phyloP scores from a whole-genome alignment of 2,113 vertebrate genomes.

The Paedocypris sp. region DNA sequence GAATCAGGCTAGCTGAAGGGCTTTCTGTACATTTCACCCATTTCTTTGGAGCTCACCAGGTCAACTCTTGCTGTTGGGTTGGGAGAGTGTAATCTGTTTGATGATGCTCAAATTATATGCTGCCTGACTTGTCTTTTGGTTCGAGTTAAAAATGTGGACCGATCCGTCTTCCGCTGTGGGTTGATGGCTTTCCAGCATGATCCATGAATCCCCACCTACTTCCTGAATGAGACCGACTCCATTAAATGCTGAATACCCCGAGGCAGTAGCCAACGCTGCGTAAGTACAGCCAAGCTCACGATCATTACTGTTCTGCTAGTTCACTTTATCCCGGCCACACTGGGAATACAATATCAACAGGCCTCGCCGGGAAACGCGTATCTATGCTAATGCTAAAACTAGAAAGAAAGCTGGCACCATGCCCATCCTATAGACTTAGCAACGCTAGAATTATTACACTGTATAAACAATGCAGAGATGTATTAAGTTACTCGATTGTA shows the following conservation, averaged over 20 bases:
- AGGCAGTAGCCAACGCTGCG: neutral
- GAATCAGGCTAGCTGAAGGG: slow-evolving; percentile 29
- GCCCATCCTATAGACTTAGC: neutral
- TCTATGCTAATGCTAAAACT: slow-evolving; percentile 1
- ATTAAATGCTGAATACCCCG: neutral
- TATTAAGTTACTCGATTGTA: neutral
- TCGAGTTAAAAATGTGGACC: neutral
- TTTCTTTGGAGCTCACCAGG: no score
- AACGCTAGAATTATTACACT: neutral
- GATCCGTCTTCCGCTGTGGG: neutral
- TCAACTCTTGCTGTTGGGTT: neutral
- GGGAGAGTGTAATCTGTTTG: neutral
- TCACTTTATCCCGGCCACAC: neutral
- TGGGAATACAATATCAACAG: neutral
- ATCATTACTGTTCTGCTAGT: neutral
- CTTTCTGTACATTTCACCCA: neutral
- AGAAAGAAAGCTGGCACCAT: neutral
- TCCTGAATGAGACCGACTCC: neutral
- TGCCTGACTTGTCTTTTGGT: neutral
- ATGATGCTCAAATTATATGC: neutral
- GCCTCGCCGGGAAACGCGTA: neutral
- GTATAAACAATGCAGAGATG: neutral
- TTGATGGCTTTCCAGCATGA: neutral
- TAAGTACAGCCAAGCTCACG: neutral
- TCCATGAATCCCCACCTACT: neutral